These are phyloP conservation scores for Latheticus oryzae DNA, from an alignment of 2,888 invertebrate genomes.

Conservation along the genomic window DNA sequence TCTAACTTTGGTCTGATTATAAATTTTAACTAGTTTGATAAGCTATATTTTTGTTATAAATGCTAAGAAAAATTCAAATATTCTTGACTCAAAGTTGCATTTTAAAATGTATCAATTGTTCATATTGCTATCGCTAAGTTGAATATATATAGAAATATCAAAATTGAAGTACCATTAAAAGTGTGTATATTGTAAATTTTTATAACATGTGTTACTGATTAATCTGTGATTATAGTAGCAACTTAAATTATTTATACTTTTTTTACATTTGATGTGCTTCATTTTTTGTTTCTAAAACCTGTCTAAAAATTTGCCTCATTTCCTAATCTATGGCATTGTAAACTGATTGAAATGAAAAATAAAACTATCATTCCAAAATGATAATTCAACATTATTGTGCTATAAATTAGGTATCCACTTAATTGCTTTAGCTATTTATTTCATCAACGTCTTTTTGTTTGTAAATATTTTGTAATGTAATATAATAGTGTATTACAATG, in stretches of 20 bases:
- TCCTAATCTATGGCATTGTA: slow-evolving; percentile 33
- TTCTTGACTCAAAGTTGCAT: too few species aligned
- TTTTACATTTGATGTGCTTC: slow-evolving; percentile 18
- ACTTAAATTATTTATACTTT: slow-evolving; percentile 44
- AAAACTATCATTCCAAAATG: slow-evolving; percentile 23
- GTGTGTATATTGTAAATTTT: slow-evolving; percentile 45
- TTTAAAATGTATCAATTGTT: slow-evolving; percentile 10
- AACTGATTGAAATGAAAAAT: slow-evolving; percentile 8
- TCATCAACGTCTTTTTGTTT: slow-evolving; percentile 34
- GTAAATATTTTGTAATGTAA: slow-evolving; percentile 51
- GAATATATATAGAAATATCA: slow-evolving; percentile 22
- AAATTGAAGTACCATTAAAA: slow-evolving; percentile 34
- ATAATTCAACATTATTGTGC: slow-evolving; percentile 4
- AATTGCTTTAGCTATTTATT: slow-evolving; percentile 5
- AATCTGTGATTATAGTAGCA: slow-evolving; percentile 56
- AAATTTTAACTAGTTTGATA: slow-evolving; percentile 25
- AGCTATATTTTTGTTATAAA: slow-evolving; percentile 9
- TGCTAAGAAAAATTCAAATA: slow-evolving; percentile 5
- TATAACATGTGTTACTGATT: slow-evolving; percentile 46
- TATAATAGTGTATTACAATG: slow-evolving; percentile 49
- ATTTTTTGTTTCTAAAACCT: slow-evolving; percentile 10
- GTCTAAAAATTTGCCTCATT: too few species aligned
- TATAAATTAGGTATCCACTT: slow-evolving; percentile 17
- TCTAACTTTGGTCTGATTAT: too few species aligned
- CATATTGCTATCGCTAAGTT: slow-evolving; percentile 10